These are phyloP conservation scores for Napeogenes inachia DNA, from an alignment of 2,888 invertebrate genomes.

Conservation along the genomic window DNA sequence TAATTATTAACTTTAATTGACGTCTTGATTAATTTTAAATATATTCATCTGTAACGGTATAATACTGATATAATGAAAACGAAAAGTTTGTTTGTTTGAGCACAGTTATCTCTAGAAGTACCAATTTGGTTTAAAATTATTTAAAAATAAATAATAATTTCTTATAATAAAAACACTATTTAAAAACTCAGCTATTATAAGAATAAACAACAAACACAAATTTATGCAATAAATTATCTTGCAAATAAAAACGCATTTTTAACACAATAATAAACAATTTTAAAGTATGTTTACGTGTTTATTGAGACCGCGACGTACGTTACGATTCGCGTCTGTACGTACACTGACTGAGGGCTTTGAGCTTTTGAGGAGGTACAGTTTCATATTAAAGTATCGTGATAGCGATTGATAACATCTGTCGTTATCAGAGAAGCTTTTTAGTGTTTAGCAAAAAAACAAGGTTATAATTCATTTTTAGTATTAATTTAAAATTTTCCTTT, in stretches of 20 bases:
- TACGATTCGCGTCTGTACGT: slow-evolving; percentile 16
- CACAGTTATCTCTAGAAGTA: too few relatives aligned
- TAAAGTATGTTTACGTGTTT: neutral
- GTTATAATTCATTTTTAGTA: too few relatives aligned
- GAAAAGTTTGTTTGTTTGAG: too few relatives aligned
- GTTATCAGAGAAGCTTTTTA: neutral
- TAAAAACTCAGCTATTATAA: neutral
- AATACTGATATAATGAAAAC: too few relatives aligned
- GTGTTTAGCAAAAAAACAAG: neutral
- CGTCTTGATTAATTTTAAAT: too few relatives aligned
- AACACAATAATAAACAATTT: neutral
- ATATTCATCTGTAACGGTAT: too few relatives aligned
- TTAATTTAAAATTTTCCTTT: too few relatives aligned
- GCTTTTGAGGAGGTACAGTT: slow-evolving; percentile 19
- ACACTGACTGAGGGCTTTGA: slow-evolving; percentile 27
- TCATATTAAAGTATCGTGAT: slow-evolving; percentile 17
- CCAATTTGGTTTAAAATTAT: too few relatives aligned
- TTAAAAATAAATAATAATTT: too few relatives aligned
- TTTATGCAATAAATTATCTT: neutral
- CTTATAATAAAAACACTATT: slow-evolving; percentile 7
- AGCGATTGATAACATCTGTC: neutral
- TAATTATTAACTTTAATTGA: too few relatives aligned
- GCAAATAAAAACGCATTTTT: neutral
- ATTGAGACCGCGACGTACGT: slow-evolving; percentile 13
- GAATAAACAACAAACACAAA: neutral